phyloP scores from a whole-genome alignment of 2,888 invertebrate species.

The Ferdinandea cuprea region DNA sequence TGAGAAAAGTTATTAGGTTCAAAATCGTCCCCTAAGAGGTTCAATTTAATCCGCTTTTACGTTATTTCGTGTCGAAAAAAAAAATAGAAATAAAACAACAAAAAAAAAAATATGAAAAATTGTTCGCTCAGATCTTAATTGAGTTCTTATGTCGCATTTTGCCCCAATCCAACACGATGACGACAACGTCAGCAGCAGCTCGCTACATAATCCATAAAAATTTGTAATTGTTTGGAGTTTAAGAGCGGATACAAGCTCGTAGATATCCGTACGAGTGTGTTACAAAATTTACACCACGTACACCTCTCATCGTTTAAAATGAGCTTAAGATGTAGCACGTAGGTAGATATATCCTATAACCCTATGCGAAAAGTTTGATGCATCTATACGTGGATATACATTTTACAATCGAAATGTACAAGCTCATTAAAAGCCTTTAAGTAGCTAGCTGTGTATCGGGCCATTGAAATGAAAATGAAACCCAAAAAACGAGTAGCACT shows the following conservation, averaged over 20 bases:
- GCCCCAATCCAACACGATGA: not conserved
- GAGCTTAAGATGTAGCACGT: slow-evolving; percentile 33
- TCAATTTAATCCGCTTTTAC: slow-evolving; percentile 66
- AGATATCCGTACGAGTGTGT: not conserved
- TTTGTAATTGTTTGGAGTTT: slow-evolving; percentile 65
- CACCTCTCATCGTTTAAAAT: slow-evolving; percentile 11
- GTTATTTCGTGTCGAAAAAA: slow-evolving; percentile 27
- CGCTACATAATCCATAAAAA: slow-evolving; percentile 53
- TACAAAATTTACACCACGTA: too few relatives aligned
- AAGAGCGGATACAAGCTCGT: slow-evolving; percentile 19
- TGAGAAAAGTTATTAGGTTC: slow-evolving; percentile 61
- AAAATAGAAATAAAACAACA: slow-evolving; percentile 20
- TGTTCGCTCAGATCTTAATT: slow-evolving; percentile 55
- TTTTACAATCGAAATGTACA: slow-evolving; percentile 53
- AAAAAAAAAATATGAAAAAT: slow-evolving; percentile 38
- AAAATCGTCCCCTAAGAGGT: slow-evolving; percentile 66
- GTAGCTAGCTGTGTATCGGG: not conserved
- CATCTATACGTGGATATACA: slow-evolving; percentile 10
- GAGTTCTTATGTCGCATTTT: slow-evolving; percentile 69
- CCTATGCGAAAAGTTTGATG: not conserved
- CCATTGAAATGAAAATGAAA: not conserved
- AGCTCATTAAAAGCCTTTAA: slow-evolving; percentile 64
- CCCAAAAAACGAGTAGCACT: not conserved
- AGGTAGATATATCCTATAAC: not conserved
- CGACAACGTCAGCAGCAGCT: not conserved